phyloP scores from a whole-genome alignment of 2,113 vertebrate species.

The Chamaetylas fuelleborni region DNA sequence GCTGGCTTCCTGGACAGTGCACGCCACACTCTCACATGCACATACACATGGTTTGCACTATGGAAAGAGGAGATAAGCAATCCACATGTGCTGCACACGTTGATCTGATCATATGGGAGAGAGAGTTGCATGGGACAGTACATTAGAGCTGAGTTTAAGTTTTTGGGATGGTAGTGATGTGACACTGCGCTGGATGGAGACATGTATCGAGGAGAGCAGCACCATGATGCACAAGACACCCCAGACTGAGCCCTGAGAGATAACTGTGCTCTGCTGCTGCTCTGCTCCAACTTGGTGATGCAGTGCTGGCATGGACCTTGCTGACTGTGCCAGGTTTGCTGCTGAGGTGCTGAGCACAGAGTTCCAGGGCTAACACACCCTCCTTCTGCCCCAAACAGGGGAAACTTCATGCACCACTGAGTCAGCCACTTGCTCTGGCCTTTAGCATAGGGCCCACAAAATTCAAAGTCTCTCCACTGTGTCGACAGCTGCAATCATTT shows the following conservation, averaged over 20 bases:
- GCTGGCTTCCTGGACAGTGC: neutral
- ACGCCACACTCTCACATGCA: accelerated
- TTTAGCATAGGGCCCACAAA: neutral
- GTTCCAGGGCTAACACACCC: neutral
- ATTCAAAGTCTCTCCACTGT: slow-evolving; percentile 10
- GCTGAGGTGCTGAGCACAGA: neutral
- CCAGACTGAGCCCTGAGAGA: neutral
- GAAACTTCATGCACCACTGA: neutral
- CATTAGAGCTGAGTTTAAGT: neutral
- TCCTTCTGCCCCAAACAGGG: neutral
- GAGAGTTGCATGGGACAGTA: no score
- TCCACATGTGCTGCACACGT: neutral
- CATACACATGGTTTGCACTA: neutral
- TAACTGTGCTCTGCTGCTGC: neutral
- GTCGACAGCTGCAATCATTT: slow-evolving; percentile 29
- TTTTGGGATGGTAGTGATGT: neutral
- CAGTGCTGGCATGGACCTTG: accelerated
- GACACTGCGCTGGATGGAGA: neutral
- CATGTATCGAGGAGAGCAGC: neutral
- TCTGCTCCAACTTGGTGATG: accelerated
- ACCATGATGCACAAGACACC: neutral
- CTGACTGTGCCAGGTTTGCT: accelerated
- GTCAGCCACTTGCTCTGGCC: neutral
- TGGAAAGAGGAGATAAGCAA: neutral
- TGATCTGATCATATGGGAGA: neutral